Base-by-base conservation (phyloP, 1,140 invertebrate genomes). In the Drosophila nannoptera region DNA sequence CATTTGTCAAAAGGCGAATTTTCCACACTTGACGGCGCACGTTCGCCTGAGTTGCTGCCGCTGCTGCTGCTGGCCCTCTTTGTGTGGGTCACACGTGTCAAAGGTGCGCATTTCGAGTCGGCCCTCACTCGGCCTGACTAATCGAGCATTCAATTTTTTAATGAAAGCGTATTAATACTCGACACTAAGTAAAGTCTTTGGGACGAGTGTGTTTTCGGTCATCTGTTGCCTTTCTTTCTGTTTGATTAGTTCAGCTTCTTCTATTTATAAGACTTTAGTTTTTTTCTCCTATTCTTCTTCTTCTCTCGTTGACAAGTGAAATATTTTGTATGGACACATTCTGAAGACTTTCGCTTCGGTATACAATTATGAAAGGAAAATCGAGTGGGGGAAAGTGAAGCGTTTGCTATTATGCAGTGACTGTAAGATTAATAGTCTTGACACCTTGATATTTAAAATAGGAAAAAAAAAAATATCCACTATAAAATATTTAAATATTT, bases 141-240 rank as follows among this genome's bases (percentile, higher is more conserved):
- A 84, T 84, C 81, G 81, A 75, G 81, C 81, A 81, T 86, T 86
- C 81, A 86, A 69, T 86, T 86, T 86, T 80, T 80, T 86, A 86
- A 86, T 86, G 81, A 81, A 86, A 81, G 58, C 68, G 71, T 77
- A 86, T 86, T 86, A 86, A 86, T 86, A 77, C 54, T 58, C 72
- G 77, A 84, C 55, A 66, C 66, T 69, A 84, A 83, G 69, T 78
- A 84, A 84, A 70, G 55, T 32, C 62, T 46, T 32, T 53, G 36
- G 59, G 8, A 35, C 49, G 59, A 65, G 63, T 69, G 55, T 65
- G 40, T 69, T 7, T 36, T 63, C 54, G 77, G 64, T 54, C 70
- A 81, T 61, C 73, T 81, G 70, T 81, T 77, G 61, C 61, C 38
- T 62, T 82, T 77, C 70, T 83, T 81, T 77, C 70, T 77, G 70